Conservation (phyloP, 2,797 vertebrate species). For the Pristis pectinata region DNA sequence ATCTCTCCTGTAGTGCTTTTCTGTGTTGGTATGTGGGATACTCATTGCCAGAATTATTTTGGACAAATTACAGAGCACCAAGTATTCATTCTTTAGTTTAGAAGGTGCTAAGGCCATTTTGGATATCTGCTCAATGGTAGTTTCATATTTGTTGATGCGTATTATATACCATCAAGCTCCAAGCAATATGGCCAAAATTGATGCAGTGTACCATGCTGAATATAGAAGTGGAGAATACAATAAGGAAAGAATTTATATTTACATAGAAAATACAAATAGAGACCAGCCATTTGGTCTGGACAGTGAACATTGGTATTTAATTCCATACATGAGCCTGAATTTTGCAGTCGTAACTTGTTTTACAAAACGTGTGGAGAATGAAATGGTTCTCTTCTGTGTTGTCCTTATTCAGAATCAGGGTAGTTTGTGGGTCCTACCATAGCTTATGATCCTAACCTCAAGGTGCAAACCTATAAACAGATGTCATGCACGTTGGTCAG, state of each 20-base stretch:
- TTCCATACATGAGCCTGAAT: not conserved
- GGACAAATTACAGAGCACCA: not conserved
- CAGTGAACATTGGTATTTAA: not conserved
- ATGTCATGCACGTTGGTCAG: too few species aligned
- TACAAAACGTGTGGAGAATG: too few species aligned
- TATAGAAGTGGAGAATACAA: not conserved
- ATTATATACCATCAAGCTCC: not conserved
- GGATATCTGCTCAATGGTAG: not conserved
- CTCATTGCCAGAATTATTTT: not conserved
- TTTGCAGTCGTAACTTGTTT: too few species aligned
- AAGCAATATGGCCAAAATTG: not conserved
- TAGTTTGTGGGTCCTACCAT: too few species aligned
- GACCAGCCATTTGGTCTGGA: not conserved
- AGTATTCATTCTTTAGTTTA: not conserved
- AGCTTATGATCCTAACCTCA: too few species aligned
- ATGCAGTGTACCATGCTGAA: not conserved
- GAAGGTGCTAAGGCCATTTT: not conserved
- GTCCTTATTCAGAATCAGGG: too few species aligned
- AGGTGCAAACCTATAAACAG: too few species aligned
- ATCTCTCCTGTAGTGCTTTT: not conserved
- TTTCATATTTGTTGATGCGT: not conserved
- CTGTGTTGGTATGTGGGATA: not conserved
- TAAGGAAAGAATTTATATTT: not conserved
- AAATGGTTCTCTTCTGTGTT: too few species aligned
- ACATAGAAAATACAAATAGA: not conserved